phyloP scores from a whole-genome alignment of 2,888 invertebrate genomes.

The Himalopsyche tibetana region DNA sequence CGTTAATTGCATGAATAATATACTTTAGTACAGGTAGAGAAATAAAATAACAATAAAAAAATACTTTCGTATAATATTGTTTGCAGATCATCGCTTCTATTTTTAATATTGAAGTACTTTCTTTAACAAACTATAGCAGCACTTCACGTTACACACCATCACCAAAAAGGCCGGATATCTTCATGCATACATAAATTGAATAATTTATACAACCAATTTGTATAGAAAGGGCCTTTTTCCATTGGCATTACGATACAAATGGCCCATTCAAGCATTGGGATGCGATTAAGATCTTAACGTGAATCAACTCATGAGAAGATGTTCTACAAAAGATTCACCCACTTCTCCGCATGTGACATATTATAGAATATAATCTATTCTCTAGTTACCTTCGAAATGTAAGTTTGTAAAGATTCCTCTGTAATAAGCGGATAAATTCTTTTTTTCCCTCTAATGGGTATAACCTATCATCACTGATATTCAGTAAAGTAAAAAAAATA shows the following conservation, averaged over 20 bases:
- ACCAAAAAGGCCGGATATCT: slow-evolving; percentile 64
- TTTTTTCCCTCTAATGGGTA: not conserved
- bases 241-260: slow-evolving; percentile 57
- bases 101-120: not conserved
- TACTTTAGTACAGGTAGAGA: too few relatives aligned
- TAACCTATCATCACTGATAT: not conserved
- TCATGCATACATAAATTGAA: slow-evolving; percentile 64
- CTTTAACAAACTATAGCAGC: not conserved
- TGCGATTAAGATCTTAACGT: slow-evolving; percentile 60
- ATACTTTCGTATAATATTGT: not conserved
- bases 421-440: slow-evolving; percentile 7
- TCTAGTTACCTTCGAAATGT: not conserved
- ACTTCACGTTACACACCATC: slow-evolving; percentile 36
- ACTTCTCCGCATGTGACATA: slow-evolving; percentile 49
- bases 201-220: slow-evolving; percentile 62
- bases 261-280: slow-evolving; percentile 60
- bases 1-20: too few relatives aligned
- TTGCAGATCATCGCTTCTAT: slow-evolving; percentile 8
- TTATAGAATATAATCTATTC: slow-evolving; percentile 14
- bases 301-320: slow-evolving; percentile 58
- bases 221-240: slow-evolving; percentile 57
- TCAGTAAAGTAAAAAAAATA: not conserved
- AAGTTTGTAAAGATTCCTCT: not conserved
- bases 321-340: slow-evolving; percentile 59
- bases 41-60: too few relatives aligned